Percentiles rank a stretch among this genome's conserved stretches.
Evolutionary conservation across 2,113 vertebrate genomes (phyloP).

Genomic region (Hemichromis elongatus): DNA sequence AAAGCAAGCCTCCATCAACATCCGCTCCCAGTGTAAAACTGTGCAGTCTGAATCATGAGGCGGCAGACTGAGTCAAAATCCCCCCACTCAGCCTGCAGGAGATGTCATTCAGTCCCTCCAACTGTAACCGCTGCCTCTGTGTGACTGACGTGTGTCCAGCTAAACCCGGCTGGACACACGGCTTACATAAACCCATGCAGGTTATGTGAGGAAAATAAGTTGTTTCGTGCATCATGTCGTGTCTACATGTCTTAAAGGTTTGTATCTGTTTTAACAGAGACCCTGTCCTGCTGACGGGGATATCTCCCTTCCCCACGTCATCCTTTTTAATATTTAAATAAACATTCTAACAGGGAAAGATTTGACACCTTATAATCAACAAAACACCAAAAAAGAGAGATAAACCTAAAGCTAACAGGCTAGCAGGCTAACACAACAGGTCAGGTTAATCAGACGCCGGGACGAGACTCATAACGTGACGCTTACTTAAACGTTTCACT

Average conservation of each 20-base stretch:
- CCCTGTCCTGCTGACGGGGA: not conserved
- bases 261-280: not conserved
- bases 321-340: not conserved
- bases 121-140: not conserved
- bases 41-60: not conserved
- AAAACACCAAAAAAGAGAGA: not conserved
- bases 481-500: not conserved
- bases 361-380: not conserved
- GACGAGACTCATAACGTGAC: not conserved
- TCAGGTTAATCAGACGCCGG: not conserved
- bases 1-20: not conserved
- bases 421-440: not conserved
- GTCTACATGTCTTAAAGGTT: not conserved
- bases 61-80: not conserved
- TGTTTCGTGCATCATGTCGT: not conserved
- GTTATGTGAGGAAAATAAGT: not conserved
- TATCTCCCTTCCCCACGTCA: not conserved
- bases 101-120: slow-evolving; percentile 1
- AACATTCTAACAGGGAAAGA: not conserved
- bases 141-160: not conserved
- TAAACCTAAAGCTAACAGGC: not conserved
- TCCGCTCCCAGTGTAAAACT: not conserved
- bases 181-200: not conserved
- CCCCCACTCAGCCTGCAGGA: not conserved
- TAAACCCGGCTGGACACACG: not conserved